These are phyloP conservation scores for Okapia johnstoni DNA, from an alignment of 2,113 vertebrate species.

Conservation along the genomic window DNA sequence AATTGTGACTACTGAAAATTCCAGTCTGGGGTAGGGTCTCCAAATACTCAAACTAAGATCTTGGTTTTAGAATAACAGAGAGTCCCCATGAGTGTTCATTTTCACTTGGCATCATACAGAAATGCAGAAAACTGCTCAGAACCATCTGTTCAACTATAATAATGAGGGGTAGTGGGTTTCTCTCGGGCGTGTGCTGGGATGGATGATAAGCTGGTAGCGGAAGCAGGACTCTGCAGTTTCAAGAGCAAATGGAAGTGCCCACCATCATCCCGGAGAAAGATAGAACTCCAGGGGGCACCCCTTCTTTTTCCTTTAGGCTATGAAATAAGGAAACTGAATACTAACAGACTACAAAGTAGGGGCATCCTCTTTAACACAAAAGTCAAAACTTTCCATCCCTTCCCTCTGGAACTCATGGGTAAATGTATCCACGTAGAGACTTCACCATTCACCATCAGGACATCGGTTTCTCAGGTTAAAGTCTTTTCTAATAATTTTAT, in stretches of 20 bases:
- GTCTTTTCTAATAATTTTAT: background rate
- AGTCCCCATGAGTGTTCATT: conserved; percentile 39
- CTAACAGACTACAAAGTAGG: background rate
- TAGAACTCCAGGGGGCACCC: background rate
- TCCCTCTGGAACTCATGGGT: background rate
- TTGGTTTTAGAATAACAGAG: conserved; percentile 32
- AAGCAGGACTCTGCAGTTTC: background rate
- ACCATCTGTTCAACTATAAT: conserved; percentile 55
- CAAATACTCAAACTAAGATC: conserved; percentile 5
- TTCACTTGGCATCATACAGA: conserved; percentile 56
- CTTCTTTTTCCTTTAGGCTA: background rate
- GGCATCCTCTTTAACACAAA: background rate
- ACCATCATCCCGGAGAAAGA: background rate
- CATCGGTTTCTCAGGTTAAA: background rate
- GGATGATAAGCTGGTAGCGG: background rate
- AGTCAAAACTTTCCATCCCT: background rate
- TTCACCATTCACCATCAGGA: background rate
- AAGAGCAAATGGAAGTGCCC: background rate
- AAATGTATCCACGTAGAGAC: background rate
- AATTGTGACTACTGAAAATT: background rate
- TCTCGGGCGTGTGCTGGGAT: background rate
- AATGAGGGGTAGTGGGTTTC: conserved; percentile 55
- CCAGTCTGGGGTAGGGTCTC: background rate
- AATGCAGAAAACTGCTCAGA: background rate
- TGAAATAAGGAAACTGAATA: background rate